Evolutionary conservation across 2,797 vertebrate genomes (phyloP), one percentile per base, ranked within the genome.

Genomic region (Onychomys leucogaster): DNA sequence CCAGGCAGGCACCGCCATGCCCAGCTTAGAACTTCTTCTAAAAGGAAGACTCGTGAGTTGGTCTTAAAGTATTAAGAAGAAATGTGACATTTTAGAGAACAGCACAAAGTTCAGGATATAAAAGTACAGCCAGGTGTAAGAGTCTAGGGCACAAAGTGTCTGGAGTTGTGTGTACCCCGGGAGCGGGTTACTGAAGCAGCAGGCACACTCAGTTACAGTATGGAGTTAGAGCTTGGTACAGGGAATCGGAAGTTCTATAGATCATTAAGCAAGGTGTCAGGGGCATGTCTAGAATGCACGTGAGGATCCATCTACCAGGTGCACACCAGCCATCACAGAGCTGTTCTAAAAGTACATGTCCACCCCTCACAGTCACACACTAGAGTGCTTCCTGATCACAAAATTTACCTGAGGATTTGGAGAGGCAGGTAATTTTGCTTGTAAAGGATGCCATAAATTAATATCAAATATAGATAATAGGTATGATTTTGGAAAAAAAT

Each of bases 31-130:
- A 17, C 34, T 78, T 81, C 23, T 92, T 89, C 46, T 88, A 85
- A 85, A 92, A 55, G 43, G 57, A 43, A 55, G 41, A 82, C 12
- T 55, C 71, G 1, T 81, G 82, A 77, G 3, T 67, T 92, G 69
- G 46, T 95, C 61, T 84, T 93, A 81, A 82, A 93, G 73, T 49
- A 73, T 59, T 34, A 65, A 43, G 63, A 90, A 65, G 81, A n/a
- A 13, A 59, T 16, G 14, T 32, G 41, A 34, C 67, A 73, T 73
- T 90, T 90, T 57, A 52, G 43, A 93, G 59, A 89, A 65, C 27
- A 81, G 32, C 67, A 27, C 61, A n/a, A 81, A 96, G 46, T 55
- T 77, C 32, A 37, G 55, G 71, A 88, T 37, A 69, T 90, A 75
- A 84, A 78, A 87, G 49, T 21, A 52, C 84, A 81, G 5, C 6